These are phyloP conservation scores for Micromesistius poutassou DNA, from an alignment of 2,797 vertebrate genomes.

Conservation along the genomic window DNA sequence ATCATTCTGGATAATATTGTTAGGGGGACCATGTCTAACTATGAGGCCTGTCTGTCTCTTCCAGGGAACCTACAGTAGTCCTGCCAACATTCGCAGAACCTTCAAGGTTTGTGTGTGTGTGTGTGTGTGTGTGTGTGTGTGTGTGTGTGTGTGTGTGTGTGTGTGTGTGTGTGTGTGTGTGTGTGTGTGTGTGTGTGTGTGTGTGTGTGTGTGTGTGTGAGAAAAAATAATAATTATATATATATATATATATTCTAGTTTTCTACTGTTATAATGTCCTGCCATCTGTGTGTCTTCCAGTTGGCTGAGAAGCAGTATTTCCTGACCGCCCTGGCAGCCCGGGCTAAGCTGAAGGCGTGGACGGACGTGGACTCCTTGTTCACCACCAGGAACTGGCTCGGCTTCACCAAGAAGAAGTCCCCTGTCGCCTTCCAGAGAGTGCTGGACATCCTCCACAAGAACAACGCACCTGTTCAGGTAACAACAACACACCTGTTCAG, in stretches of 20 bases:
- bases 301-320: constrained; percentile 93
- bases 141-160: too few species aligned
- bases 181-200: too few species aligned
- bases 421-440: constrained; percentile 89
- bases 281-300: constrained; percentile 57
- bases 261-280: background rate
- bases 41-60: background rate
- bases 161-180: too few species aligned
- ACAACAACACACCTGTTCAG: background rate
- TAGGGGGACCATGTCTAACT: background rate
- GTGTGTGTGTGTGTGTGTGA: background rate
- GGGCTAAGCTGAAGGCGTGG: constrained; percentile 92
- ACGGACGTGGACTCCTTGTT: constrained; percentile 89
- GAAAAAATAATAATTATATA: too few species aligned
- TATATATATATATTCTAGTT: background rate
- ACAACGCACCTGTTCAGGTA: constrained; percentile 87
- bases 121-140: background rate
- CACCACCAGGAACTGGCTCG: constrained; percentile 91
- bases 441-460: constrained; percentile 92
- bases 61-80: constrained; percentile 90
- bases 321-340: constrained; percentile 85
- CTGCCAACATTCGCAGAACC: constrained; percentile 87
- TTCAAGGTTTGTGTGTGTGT: constrained; percentile 80
- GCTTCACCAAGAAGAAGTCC: constrained; percentile 88
- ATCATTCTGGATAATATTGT: background rate